Evolutionary conservation across 2,797 vertebrate genomes (phyloP), one percentile per base, ranked within the genome.

Genomic region (Oreonectes daqikongensis): DNA sequence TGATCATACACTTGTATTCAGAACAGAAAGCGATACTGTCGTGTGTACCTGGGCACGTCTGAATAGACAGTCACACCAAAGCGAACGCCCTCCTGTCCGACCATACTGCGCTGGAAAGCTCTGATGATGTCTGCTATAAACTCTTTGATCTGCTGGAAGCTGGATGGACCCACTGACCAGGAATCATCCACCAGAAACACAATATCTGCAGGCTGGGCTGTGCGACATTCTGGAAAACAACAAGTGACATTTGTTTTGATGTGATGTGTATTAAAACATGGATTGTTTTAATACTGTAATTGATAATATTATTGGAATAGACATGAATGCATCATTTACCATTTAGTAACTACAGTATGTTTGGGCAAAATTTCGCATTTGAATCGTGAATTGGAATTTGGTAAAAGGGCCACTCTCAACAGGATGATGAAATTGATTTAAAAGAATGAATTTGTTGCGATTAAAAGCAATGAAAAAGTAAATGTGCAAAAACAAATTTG

Each of bases 171-270:
- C 0, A 92, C 15, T 0, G 85, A 87, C 92, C 92, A 90, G 0
- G 93, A 95, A 59, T 92, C 94, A 71, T 95, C 95, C 87, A 95
- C 88, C 3, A 96, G 88, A 86, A 97, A 96, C 35, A 96, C 89
- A 0, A 97, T 74, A 18, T 97, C 91, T 0, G 94, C 95, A 66
- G 89, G 89, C 79, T 88, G 90, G 5, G 90, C 91, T 0, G 92
- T 94, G 79, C 91, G 90, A 86, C 95, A 97, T 17, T 85, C 96
- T 97, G 88, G 63, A 28, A 66, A 65, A 50, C 46, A 24, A 67
- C 17, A 40, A 63, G 26, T 22, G 4, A 30, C 14, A 59, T 61
- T 57, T 57, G 5, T 1, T 24, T 28, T 57, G 12, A 28, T 57
- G 11, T 9, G 1, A n/a, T 50, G 1, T 50, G 12, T 14, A 42